These are phyloP conservation scores for Fratercula arctica DNA, from an alignment of 2,797 vertebrate species.

Conservation along the genomic window DNA sequence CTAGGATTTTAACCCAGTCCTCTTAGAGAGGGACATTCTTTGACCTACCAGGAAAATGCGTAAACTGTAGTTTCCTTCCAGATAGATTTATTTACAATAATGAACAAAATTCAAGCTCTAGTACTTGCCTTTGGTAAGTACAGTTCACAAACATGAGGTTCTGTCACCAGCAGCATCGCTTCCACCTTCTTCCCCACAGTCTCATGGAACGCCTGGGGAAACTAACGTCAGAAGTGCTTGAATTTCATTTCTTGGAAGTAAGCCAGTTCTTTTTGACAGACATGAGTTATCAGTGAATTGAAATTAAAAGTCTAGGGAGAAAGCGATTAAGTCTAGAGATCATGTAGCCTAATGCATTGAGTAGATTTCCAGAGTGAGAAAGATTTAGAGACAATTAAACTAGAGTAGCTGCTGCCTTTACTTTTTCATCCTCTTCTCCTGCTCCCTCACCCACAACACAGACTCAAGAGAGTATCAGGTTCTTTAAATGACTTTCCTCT, in stretches of 20 bases:
- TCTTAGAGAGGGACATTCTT: background rate
- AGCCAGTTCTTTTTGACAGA: background rate
- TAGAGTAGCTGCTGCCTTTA: background rate
- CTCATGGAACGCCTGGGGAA: background rate
- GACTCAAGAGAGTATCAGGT: background rate
- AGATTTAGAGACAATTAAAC: background rate
- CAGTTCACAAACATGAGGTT: background rate
- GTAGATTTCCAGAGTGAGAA: background rate
- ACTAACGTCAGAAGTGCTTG: background rate
- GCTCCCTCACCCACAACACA: background rate
- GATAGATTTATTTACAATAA: background rate
- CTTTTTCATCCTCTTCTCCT: background rate
- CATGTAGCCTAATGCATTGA: background rate
- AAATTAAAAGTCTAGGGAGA: background rate
- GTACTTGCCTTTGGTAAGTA: accelerated
- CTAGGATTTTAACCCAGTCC: background rate
- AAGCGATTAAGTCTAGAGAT: background rate
- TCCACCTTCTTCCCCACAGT: background rate
- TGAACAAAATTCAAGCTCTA: background rate
- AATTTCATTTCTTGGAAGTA: background rate
- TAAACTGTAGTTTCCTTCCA: background rate
- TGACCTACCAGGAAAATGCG: background rate
- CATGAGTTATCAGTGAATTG: background rate
- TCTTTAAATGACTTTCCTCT: background rate
- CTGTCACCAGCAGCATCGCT: background rate